phyloP scores from a whole-genome alignment of 2,888 invertebrate species.

The Pelosia muscerda region DNA sequence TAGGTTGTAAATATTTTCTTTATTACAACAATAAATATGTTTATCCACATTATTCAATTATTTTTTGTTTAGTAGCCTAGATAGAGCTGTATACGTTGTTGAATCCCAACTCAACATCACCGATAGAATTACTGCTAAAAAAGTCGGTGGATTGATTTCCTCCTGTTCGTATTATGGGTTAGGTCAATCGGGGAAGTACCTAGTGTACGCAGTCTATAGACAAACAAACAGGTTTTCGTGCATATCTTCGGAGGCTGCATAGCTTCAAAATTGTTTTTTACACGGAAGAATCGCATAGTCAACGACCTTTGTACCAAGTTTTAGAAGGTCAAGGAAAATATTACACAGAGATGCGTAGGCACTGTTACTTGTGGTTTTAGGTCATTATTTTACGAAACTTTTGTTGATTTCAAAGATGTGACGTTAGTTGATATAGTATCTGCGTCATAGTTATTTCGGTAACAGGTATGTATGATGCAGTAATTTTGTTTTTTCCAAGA shows the following conservation, averaged over 20 bases:
- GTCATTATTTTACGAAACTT: background rate
- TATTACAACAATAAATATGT: too few species aligned
- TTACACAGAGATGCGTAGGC: background rate
- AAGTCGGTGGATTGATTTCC: background rate
- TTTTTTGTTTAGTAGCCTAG: background rate
- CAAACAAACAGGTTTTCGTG: background rate
- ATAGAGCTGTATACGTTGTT: too few species aligned
- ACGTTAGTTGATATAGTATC: background rate
- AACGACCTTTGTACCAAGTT: background rate
- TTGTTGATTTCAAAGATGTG: background rate
- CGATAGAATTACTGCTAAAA: background rate
- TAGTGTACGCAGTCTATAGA: background rate
- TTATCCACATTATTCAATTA: background rate
- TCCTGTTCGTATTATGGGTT: background rate
- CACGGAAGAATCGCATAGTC: background rate
- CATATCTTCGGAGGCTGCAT: background rate
- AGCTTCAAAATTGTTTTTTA: background rate
- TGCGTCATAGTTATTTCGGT: background rate
- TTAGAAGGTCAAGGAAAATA: conserved; percentile 3
- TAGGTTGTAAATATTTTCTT: too few species aligned
- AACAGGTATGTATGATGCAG: background rate
- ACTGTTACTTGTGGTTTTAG: background rate
- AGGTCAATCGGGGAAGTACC: background rate
- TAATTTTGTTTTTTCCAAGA: too few species aligned
- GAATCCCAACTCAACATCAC: background rate